Evolutionary conservation across 2,888 invertebrate genomes (phyloP).

Genomic region (Lycaena phlaeas): DNA sequence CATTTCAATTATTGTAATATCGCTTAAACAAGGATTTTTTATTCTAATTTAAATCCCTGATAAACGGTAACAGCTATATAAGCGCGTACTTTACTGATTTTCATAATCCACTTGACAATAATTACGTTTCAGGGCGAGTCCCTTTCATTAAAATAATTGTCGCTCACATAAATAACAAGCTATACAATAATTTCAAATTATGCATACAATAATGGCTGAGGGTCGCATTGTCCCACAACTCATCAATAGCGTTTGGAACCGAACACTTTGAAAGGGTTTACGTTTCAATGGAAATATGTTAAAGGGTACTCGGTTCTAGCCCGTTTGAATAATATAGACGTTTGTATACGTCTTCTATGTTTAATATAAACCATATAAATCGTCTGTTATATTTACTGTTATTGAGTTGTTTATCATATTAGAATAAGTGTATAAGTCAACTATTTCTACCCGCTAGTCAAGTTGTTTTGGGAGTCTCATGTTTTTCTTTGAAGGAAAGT

Average conservation of each 20-base stretch:
- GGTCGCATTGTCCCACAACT: conserved; percentile 5
- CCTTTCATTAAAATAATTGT: neutral
- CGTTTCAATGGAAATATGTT: conserved; percentile 3
- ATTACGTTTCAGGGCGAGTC: conserved; percentile 1
- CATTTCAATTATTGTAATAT: no score
- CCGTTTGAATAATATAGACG: conserved; percentile 1
- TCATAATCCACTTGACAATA: no score
- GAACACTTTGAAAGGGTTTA: conserved; percentile 1
- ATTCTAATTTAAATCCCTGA: no score
- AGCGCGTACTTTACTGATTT: no score
- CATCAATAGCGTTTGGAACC: neutral
- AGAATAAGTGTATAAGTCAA: neutral
- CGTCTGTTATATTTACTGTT: neutral
- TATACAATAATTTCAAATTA: conserved; percentile 3
- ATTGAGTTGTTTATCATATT: neutral
- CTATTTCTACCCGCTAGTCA: no score
- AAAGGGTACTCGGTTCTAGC: conserved; percentile 1
- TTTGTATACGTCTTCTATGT: conserved; percentile 1
- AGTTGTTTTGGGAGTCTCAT: no score
- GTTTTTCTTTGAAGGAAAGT: no score
- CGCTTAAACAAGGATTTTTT: no score
- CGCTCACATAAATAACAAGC: neutral
- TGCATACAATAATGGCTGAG: neutral
- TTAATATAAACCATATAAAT: neutral
- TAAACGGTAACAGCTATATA: no score